Evolutionary conservation across 2,797 vertebrate species (phyloP).

Genomic region (Streptopelia turtur): DNA sequence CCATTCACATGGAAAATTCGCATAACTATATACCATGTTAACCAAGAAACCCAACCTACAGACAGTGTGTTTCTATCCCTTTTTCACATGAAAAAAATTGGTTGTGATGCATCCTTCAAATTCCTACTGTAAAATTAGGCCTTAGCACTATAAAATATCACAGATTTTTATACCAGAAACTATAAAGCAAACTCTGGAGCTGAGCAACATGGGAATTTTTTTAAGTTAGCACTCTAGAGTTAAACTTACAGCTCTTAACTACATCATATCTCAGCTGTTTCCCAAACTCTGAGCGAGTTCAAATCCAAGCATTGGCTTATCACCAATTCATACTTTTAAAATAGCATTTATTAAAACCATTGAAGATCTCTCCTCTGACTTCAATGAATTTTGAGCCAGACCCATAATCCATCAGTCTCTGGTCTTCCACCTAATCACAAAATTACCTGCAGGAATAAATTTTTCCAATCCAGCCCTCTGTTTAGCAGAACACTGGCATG

Average conservation of each 20-base stretch:
- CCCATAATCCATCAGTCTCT: constrained; percentile 1
- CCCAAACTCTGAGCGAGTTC: background rate
- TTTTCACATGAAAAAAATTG: background rate
- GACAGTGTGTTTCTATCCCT: background rate
- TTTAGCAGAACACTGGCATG: background rate
- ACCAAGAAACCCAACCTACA: background rate
- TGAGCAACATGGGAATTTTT: background rate
- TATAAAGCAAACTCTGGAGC: background rate
- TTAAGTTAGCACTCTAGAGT: background rate
- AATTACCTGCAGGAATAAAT: constrained; percentile 12
- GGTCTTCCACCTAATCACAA: background rate
- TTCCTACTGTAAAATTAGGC: background rate
- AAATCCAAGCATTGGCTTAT: background rate
- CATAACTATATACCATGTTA: background rate
- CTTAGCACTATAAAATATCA: background rate
- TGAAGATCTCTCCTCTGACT: background rate
- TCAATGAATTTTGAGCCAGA: background rate
- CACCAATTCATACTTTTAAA: background rate
- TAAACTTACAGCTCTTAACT: background rate
- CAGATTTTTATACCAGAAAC: background rate
- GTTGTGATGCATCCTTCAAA: background rate
- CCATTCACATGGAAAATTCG: background rate
- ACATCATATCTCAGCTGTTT: background rate
- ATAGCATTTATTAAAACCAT: background rate
- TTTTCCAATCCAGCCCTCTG: constrained; percentile 4